Evolutionary conservation across 2,113 vertebrate species (phyloP), one percentile per base, ranked within the genome.

Genomic region (Toxotes jaculatrix): DNA sequence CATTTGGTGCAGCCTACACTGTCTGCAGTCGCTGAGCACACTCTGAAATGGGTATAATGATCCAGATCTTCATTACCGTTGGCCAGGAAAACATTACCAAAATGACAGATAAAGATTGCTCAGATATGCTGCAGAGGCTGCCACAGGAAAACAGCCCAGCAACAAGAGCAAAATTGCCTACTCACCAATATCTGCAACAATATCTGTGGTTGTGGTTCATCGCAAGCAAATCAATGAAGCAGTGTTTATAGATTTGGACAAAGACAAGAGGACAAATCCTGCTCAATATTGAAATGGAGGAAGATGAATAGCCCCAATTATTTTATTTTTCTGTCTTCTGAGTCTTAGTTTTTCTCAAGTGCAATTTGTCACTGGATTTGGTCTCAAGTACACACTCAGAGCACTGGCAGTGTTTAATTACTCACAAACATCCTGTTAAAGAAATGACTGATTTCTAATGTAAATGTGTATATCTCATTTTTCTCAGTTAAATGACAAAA

Each of bases 181-280:
- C 67, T 70, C 47, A 42, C 43, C 66, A 32, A 61, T 65, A 69
- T 68, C 40, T 49, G 49, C 57, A 59, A 21, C 45, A 73, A 55
- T 5, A 14, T 64, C 70, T 60, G 62, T 55, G 45, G 42, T 36
- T 79, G 13, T 36, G 47, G 31, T 76, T 79, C 69, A 38, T 59
- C 7, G 68, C 9, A 53, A 71, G 69, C 32, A 7, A 72, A 73
- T 81, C 71, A 43, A 34, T 89, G 57, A 47, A 68, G 63, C 62
- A 21, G 34, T 16, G 66, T 87, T 74, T 75, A 81, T 86, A 60
- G 80, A 86, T 77, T 5, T 7, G 21, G n/a, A 64, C 0, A 49
- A 71, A 51, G 73, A 87, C 60, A 23, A 72, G 38, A 32, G 14
- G 67, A 77, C 21, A 5, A 21, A 32, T 59, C 42, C 59, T 47